Conservation (phyloP, 2,888 invertebrate species). For the Pilophorus perplexus region DNA sequence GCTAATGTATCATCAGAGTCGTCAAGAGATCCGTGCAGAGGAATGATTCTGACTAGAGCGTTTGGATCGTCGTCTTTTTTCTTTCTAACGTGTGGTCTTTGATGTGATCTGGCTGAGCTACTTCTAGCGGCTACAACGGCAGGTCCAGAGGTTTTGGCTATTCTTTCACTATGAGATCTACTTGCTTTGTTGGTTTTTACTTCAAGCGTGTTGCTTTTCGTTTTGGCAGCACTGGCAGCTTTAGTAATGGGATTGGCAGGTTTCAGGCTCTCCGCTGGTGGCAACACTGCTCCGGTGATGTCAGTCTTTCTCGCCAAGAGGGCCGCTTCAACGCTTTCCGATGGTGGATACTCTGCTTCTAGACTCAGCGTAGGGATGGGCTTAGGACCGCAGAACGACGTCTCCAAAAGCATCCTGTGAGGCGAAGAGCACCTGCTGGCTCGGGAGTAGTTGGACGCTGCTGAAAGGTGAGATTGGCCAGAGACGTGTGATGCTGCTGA, state of each 20-base stretch:
- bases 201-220: conserved; percentile 30
- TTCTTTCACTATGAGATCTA: conserved; percentile 35
- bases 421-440: conserved; percentile 65
- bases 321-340: conserved; percentile 47
- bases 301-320: conserved; percentile 47
- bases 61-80: conserved; percentile 42
- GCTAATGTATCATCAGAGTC: conserved; percentile 48
- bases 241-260: not conserved
- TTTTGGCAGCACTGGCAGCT: not conserved
- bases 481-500: conserved; percentile 52
- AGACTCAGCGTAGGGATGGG: conserved; percentile 55
- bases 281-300: conserved; percentile 47
- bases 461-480: conserved; percentile 49
- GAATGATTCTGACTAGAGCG: conserved; percentile 48
- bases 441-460: conserved; percentile 48
- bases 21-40: conserved; percentile 50
- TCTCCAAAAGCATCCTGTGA: conserved; percentile 86
- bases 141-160: conserved; percentile 30
- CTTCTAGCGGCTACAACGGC: conserved; percentile 38
- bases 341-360: conserved; percentile 49
- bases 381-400: conserved; percentile 85
- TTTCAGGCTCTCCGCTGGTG: conserved; percentile 39
- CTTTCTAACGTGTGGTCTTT: conserved; percentile 17
- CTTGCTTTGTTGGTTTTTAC: conserved; percentile 24
- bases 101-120: conserved; percentile 36